A percentile compares a stretch with the other conserved stretches of the same genome.
These are phyloP conservation scores for Genyomyrus donnyi DNA, from an alignment of 2,113 vertebrate genomes.

Conservation along the genomic window DNA sequence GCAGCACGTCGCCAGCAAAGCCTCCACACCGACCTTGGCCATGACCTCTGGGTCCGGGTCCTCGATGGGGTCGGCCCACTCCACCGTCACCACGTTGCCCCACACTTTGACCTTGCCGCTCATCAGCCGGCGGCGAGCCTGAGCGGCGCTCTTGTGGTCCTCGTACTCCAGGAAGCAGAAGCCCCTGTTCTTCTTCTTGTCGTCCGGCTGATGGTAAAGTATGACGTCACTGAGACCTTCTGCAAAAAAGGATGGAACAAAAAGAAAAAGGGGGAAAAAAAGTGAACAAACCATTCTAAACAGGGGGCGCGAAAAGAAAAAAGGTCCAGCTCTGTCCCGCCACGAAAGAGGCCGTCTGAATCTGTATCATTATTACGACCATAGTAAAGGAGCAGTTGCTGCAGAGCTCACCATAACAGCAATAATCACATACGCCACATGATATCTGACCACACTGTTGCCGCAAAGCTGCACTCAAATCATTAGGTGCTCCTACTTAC, in stretches of 20 bases:
- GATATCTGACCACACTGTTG: not conserved
- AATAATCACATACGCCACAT: not conserved
- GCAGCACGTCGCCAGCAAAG: not conserved
- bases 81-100: constrained; percentile 94
- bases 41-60: constrained; percentile 98
- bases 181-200: constrained; percentile 96
- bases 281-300: not conserved
- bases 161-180: constrained; percentile 98
- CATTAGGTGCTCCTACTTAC: not conserved
- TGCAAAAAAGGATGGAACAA: constrained; percentile 51
- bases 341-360: not conserved
- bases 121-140: constrained; percentile 92
- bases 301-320: not conserved
- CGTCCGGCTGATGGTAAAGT: constrained; percentile 93
- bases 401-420: too few species aligned
- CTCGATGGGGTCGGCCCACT: constrained; percentile 98
- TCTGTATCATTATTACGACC: not conserved
- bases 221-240: constrained; percentile 98
- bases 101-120: constrained; percentile 98
- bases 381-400: not conserved
- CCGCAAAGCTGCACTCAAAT: not conserved
- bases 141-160: constrained; percentile 96
- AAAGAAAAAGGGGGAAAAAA: not conserved
- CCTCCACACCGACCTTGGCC: constrained; percentile 76
- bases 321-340: not conserved